These are phyloP conservation scores for Macroramphosus scolopax DNA, from an alignment of 2,797 vertebrate genomes.

Conservation along the genomic window DNA sequence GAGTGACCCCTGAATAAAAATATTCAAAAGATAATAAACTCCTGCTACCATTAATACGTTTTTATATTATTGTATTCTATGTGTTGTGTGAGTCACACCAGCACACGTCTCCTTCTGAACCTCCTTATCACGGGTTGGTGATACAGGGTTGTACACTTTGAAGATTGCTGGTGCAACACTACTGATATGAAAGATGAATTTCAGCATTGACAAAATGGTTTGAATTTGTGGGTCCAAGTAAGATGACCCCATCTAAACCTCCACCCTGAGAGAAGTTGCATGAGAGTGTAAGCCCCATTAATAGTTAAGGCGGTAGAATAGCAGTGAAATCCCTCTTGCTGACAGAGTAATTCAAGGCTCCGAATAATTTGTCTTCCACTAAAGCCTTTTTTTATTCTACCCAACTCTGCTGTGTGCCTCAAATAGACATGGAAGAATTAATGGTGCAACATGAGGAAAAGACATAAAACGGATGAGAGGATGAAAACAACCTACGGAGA, in stretches of 20 bases:
- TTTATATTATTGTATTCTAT: no score
- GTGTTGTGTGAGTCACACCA: no score
- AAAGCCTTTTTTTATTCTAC: constrained; percentile 25
- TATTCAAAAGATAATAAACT: neutral
- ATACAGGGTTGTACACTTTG: neutral
- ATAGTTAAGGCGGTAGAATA: constrained; percentile 41
- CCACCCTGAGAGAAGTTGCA: constrained; percentile 6
- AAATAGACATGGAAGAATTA: constrained; percentile 11
- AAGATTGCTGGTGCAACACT: neutral
- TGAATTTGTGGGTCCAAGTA: neutral
- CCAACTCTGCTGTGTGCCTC: constrained; percentile 29
- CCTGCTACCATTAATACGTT: neutral
- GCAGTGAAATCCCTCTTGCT: constrained; percentile 37
- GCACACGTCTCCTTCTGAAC: no score
- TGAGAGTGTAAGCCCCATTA: constrained; percentile 35
- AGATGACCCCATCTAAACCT: neutral
- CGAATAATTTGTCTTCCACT: constrained; percentile 46
- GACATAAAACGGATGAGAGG: constrained; percentile 14
- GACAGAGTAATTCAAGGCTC: constrained; percentile 12
- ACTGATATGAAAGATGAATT: neutral
- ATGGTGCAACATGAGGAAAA: constrained; percentile 13
- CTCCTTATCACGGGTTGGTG: no score
- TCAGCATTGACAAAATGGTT: neutral
- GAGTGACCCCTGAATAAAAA: neutral
- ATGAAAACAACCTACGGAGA: constrained; percentile 22